A percentile compares a stretch with the other conserved stretches of the same genome.
These are phyloP conservation scores for Carollia perspicillata DNA, from an alignment of 2,113 vertebrate species.

Conservation along the genomic window DNA sequence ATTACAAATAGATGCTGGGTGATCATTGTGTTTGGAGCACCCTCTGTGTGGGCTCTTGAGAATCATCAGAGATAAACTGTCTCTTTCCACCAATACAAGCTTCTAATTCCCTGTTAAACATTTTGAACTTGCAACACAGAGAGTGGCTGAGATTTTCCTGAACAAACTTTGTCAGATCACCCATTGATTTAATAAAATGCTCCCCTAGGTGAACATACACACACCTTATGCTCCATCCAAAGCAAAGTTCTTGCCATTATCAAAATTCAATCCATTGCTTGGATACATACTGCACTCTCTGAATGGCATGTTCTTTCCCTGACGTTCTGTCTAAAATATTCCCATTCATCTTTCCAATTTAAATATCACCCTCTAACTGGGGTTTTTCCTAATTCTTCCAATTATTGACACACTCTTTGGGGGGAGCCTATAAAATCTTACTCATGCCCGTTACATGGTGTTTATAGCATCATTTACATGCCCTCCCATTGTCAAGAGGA, in stretches of 20 bases:
- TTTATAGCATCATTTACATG: neutral
- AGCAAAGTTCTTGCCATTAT: neutral
- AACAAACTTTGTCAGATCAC: neutral
- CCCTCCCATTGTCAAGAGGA: neutral
- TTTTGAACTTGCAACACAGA: neutral
- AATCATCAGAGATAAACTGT: neutral
- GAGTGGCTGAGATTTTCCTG: neutral
- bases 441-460: neutral
- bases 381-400: neutral
- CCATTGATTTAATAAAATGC: neutral
- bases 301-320: neutral
- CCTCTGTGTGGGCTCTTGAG: neutral
- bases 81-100: neutral
- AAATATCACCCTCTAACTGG: constrained; percentile 11
- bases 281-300: neutral
- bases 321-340: constrained; percentile 39
- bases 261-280: neutral
- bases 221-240: neutral
- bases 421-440: neutral
- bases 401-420: neutral
- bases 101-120: neutral
- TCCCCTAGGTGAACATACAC: neutral
- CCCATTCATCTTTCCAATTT: neutral
- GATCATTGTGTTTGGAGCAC: neutral
- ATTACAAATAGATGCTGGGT: neutral